These are phyloP conservation scores for Triplophysa tibetana DNA, from an alignment of 2,113 vertebrate genomes.

Conservation along the genomic window DNA sequence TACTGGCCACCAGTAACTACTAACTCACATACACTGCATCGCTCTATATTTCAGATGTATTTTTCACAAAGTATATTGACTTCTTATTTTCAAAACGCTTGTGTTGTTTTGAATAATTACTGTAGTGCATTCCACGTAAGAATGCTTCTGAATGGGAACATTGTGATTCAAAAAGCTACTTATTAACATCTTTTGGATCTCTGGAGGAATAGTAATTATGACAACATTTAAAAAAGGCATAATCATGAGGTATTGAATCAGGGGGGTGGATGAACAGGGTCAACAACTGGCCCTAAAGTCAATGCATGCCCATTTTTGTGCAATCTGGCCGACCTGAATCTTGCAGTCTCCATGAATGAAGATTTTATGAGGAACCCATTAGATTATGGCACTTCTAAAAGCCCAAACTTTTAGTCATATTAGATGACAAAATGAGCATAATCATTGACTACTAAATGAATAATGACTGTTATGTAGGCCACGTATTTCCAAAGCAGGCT, in stretches of 20 bases:
- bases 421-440: constrained; percentile 30
- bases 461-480: constrained; percentile 5
- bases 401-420: constrained; percentile 15
- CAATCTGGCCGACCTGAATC: not conserved
- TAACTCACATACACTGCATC: constrained; percentile 4
- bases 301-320: not conserved
- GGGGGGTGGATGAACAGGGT: constrained; percentile 14
- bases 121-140: constrained; percentile 34
- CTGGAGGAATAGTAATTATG: constrained; percentile 34
- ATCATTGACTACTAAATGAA: constrained; percentile 35
- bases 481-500: constrained; percentile 20
- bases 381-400: constrained; percentile 8
- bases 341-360: not conserved
- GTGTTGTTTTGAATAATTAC: constrained; percentile 44
- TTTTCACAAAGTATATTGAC: not conserved
- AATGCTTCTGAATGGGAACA: constrained; percentile 24
- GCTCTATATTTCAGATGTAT: constrained; percentile 1
- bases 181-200: constrained; percentile 31
- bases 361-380: constrained; percentile 5
- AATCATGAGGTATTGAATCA: constrained; percentile 22
- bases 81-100: not conserved
- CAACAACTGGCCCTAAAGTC: constrained; percentile 6
- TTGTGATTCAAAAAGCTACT: constrained; percentile 34
- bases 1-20: not conserved
- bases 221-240: constrained; percentile 37